Evolutionary conservation across 2,797 vertebrate species (phyloP).

Genomic region (Numenius phaeopus): DNA sequence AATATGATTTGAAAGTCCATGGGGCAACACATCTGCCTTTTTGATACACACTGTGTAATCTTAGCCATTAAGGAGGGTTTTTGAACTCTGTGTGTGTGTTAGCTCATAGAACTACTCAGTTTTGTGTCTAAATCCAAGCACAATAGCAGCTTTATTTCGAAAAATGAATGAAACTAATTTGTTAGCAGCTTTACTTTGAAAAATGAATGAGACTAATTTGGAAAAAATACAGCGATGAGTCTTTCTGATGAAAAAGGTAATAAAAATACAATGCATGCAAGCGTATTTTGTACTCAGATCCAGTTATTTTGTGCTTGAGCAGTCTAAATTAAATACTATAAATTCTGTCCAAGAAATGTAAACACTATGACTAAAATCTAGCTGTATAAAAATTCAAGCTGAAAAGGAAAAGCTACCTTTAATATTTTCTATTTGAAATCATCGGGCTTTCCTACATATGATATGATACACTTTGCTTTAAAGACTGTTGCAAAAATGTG

Average conservation of each 20-base stretch:
- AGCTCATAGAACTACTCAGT: background rate
- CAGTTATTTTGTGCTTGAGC: slow-evolving; percentile 12
- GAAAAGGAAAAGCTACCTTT: background rate
- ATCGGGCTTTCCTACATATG: background rate
- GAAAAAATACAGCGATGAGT: background rate
- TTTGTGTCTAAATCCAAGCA: background rate
- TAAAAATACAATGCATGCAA: background rate
- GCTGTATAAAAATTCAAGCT: background rate
- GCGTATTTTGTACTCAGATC: background rate
- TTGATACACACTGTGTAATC: background rate
- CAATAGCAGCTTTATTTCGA: background rate
- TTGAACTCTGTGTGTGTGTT: background rate
- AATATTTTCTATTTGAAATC: background rate
- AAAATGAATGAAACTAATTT: slow-evolving; percentile 23
- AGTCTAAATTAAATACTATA: slow-evolving; percentile 56
- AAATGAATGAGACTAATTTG: slow-evolving; percentile 21
- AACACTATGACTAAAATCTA: background rate
- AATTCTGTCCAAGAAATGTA: slow-evolving; percentile 30
- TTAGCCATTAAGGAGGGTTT: background rate
- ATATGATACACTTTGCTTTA: background rate
- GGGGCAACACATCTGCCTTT: background rate
- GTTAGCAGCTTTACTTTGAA: background rate
- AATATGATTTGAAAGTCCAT: background rate
- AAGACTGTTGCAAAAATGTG: background rate
- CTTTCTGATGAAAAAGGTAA: slow-evolving; percentile 31